These are phyloP conservation scores for Paratrypauchen microcephalus DNA, from an alignment of 2,797 vertebrate species.

Conservation along the genomic window DNA sequence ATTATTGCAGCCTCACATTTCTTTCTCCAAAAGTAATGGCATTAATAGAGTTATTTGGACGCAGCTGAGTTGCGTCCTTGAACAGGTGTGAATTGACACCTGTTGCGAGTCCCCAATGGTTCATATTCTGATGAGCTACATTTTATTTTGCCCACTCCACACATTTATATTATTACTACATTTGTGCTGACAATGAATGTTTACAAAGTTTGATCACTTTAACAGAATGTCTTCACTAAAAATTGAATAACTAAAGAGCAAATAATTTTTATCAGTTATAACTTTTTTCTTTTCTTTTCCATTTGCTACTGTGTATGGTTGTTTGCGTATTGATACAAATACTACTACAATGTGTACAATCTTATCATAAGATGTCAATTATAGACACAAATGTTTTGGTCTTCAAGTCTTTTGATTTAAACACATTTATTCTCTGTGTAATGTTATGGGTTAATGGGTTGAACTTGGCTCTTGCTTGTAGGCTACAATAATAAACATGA, in stretches of 20 bases:
- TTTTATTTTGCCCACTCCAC: conserved; percentile 12
- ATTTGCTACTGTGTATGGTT: background rate
- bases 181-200: conserved; percentile 12
- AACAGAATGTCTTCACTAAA: background rate
- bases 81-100: conserved; percentile 12
- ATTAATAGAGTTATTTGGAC: background rate
- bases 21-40: background rate
- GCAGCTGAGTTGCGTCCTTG: background rate
- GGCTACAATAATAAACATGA: background rate
- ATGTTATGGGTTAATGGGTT: too few species aligned
- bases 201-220: background rate
- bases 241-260: too few species aligned
- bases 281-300: background rate
- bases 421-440: too few species aligned
- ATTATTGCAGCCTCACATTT: background rate
- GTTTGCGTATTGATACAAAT: background rate
- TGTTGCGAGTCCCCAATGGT: conserved; percentile 10
- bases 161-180: conserved; percentile 11
- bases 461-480: background rate
- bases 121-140: conserved; percentile 7
- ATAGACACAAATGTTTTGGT: too few species aligned
- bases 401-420: too few species aligned
- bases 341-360: too few species aligned
- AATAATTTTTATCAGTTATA: background rate
- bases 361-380: too few species aligned